A percentile compares a stretch with the other conserved stretches of the same genome.
phyloP scores from a whole-genome alignment of 1,140 invertebrate genomes.

The Hermetia illucens region DNA sequence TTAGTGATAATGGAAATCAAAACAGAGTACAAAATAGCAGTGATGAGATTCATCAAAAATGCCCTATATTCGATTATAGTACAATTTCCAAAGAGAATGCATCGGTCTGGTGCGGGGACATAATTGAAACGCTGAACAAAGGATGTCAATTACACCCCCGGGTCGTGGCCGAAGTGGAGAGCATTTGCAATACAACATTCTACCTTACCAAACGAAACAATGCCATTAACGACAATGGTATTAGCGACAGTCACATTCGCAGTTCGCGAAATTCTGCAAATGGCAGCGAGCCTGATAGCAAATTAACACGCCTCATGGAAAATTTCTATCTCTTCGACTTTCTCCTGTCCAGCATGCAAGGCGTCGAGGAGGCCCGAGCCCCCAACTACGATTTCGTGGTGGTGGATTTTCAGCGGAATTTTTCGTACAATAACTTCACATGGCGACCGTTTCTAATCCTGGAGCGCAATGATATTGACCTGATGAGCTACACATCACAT shows the following conservation, averaged over 20 bases:
- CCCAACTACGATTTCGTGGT: slow-evolving; percentile 28
- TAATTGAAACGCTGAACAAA: no score
- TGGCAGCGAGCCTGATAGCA: slow-evolving; percentile 4
- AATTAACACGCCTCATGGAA: slow-evolving; percentile 19
- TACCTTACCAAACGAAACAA: background rate
- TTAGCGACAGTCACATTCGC: background rate
- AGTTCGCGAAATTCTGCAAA: background rate
- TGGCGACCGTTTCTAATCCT: slow-evolving; percentile 27
- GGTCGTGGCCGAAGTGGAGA: no score
- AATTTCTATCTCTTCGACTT: slow-evolving; percentile 26
- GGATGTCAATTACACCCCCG: no score
- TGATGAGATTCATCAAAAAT: no score
- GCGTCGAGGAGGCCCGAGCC: background rate
- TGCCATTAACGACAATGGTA: background rate
- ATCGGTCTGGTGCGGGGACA: no score
- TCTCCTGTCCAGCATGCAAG: slow-evolving; percentile 10
- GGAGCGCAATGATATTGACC: slow-evolving; percentile 13
- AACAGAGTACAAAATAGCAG: no score
- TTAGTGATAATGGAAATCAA: no score
- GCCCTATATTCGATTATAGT: no score
- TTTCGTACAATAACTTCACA: slow-evolving; percentile 7
- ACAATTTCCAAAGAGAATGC: no score
- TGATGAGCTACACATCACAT: slow-evolving; percentile 19
- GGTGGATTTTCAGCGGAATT: slow-evolving; percentile 16
- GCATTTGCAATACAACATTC: slow-evolving; percentile 2